Base-by-base conservation (phyloP, 2,113 vertebrate species). In the Charina bottae region DNA sequence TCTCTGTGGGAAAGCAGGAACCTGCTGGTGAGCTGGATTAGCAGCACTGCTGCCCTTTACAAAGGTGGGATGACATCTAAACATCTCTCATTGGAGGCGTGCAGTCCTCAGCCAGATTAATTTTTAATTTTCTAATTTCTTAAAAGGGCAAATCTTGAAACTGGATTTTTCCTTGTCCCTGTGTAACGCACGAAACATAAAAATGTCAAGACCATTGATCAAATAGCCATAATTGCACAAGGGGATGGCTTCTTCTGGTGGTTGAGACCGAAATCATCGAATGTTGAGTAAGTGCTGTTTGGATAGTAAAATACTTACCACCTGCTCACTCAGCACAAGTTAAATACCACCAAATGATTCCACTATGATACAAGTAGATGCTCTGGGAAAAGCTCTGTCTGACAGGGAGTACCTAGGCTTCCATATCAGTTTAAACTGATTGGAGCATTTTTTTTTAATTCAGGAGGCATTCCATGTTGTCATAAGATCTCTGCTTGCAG, bases 41-140 rank as follows among this genome's bases (percentile, higher is more conserved):
- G 89, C 83, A 49, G 55, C 93, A 59, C 15, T 85, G 78, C 21
- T 94, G 58, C 87, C 33, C n/a, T 97, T 95, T 92, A 89, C 13
- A 46, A 7, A 88, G 37, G 6, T 95, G 17, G 91, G 95, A 96
- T 91, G 33, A 92, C 85, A 96, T 94, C 86, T 95, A 54, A 83
- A 95, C 94, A 94, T 97, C 95, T 86, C 26, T 94, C 92, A 90
- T 60, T 95, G 89, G 3, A 92, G 56, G 85, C 60, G 0, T 91
- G 5, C n/a, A 90, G 90, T 93, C 94, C 91, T 97, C 62, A 93
- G 83, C 64, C 37, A 94, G 87, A 95, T 96, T 96, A 95, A 96
- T 96, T 96, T 97, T 97, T 97, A 97, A 96, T 96, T 96, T 91
- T 95, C 93, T 97, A 95, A 96, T 97, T 95, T 96, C 17, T 4